Evolutionary conservation across 2,113 vertebrate genomes (phyloP).

Genomic region (Vombatus ursinus): DNA sequence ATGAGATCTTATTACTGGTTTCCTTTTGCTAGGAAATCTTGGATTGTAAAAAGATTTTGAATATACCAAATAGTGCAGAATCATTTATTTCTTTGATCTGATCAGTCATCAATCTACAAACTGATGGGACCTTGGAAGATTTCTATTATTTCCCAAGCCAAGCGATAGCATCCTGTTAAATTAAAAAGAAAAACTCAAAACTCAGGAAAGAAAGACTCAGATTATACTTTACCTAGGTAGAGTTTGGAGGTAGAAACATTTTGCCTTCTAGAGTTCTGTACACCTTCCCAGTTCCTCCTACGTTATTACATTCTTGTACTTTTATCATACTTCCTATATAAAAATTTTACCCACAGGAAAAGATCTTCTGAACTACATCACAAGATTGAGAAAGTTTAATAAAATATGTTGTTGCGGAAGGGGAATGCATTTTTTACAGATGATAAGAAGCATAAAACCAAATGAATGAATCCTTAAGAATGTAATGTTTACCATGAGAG

Average conservation of each 20-base stretch:
- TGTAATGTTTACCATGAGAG: neutral
- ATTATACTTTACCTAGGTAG: neutral
- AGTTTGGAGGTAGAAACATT: neutral
- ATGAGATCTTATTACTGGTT: neutral
- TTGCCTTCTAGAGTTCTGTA: neutral
- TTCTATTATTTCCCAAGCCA: neutral
- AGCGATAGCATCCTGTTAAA: neutral
- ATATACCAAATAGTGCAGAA: neutral
- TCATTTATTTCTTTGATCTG: neutral
- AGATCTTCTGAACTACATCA: neutral
- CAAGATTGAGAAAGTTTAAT: neutral
- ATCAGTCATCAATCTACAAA: neutral
- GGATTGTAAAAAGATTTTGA: constrained; percentile 42
- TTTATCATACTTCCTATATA: neutral
- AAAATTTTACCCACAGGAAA: neutral
- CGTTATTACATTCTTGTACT: neutral
- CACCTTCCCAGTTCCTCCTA: neutral
- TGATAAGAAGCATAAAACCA: neutral
- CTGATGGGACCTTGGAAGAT: neutral
- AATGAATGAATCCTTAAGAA: neutral
- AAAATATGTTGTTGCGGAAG: neutral
- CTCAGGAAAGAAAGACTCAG: neutral
- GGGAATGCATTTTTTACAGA: neutral
- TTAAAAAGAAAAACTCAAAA: neutral
- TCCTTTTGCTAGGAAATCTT: constrained; percentile 30